Evolutionary conservation across 2,113 vertebrate species (phyloP).

Genomic region (Phrynosoma blainvillii): DNA sequence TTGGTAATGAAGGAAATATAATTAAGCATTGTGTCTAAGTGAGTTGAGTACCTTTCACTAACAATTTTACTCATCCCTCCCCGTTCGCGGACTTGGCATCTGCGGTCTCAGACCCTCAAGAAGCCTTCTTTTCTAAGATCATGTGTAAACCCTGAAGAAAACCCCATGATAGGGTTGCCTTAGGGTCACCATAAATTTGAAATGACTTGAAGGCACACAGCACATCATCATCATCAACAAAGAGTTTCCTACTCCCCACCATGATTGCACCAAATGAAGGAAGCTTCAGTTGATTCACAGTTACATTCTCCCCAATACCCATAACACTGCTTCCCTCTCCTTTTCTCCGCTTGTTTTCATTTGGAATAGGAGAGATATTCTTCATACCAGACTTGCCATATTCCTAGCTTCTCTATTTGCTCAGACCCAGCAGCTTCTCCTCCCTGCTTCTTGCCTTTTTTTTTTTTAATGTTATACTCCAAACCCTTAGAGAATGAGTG

Average conservation of each 20-base stretch:
- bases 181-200: no score
- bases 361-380: background rate
- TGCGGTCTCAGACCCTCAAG: no score
- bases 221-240: background rate
- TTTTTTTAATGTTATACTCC: background rate
- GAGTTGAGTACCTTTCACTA: background rate
- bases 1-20: background rate
- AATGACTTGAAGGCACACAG: no score
- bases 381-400: background rate
- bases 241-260: background rate
- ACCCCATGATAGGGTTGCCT: no score
- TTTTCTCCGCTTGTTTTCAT: background rate
- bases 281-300: background rate
- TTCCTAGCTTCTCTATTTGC: background rate
- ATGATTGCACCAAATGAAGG: background rate
- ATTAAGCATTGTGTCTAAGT: background rate
- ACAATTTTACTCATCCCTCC: no score
- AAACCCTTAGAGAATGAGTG: background rate
- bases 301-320: background rate
- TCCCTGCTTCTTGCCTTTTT: background rate
- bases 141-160: no score
- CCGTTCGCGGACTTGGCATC: no score
- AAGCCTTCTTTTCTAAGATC: no score
- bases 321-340: background rate
- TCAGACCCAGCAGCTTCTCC: background rate